A percentile compares a stretch with the other conserved stretches of the same genome.
Evolutionary conservation across 2,888 invertebrate genomes (phyloP).

Genomic region (Idaea dimidiata): DNA sequence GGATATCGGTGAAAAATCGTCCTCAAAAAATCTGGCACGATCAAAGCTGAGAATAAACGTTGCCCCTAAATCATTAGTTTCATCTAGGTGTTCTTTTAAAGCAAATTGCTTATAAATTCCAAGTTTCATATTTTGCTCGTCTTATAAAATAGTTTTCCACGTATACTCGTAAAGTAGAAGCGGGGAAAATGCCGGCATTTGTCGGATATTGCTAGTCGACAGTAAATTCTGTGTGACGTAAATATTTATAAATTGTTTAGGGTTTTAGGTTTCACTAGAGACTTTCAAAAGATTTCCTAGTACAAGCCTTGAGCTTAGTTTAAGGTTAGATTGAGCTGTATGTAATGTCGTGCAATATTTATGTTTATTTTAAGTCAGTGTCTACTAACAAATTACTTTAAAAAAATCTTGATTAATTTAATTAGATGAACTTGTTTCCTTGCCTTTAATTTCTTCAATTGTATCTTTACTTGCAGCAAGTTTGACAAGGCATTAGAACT

Average conservation of each 20-base stretch:
- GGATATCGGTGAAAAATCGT: no score
- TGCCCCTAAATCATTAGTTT: background rate
- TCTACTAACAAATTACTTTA: no score
- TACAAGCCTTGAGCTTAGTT: no score
- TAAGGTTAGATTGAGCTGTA: no score
- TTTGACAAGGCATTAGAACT: no score
- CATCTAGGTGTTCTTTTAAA: background rate
- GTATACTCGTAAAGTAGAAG: background rate
- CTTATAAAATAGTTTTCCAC: background rate
- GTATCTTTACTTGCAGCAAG: no score
- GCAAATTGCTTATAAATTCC: background rate
- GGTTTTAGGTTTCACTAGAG: background rate
- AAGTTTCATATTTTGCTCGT: background rate
- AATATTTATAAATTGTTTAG: conserved; percentile 13
- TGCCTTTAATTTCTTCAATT: no score
- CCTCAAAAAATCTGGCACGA: background rate
- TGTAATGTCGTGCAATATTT: no score
- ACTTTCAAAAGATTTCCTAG: background rate
- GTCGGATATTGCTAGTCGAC: conserved; percentile 16
- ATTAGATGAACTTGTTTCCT: no score
- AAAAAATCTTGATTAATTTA: no score
- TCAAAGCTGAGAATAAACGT: background rate
- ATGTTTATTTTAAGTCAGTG: no score
- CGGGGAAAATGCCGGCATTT: conserved; percentile 5
- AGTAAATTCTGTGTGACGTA: background rate